Evolutionary conservation across 2,888 invertebrate genomes (phyloP), one percentile per base, ranked within the genome.

Genomic region (Tinea trinotella): DNA sequence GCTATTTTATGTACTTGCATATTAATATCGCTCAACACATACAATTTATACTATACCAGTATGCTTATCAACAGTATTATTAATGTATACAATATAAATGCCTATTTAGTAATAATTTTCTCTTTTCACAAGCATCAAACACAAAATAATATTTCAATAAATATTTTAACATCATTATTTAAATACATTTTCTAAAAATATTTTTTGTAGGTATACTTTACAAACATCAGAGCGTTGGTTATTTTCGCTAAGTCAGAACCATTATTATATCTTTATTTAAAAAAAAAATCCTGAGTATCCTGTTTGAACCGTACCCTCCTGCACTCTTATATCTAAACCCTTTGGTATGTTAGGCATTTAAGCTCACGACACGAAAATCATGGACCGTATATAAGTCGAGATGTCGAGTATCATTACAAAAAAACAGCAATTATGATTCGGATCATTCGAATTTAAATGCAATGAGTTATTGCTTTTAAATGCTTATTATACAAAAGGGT

Each of bases 111-210:
- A 24, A 13, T 36, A 53, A 10, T 72, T 76, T 79, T 84, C 85
- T 85, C 85, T 85, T 85, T 85, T 85, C 85, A 83, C 76, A 80
- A 85, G 83, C 84, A 84, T 82, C 63, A 64, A 73, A 80, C 76
- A 80, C 77, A 69, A 67, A 57, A 18, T 20, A 15, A 9, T 20
- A 40, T 15, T 6, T 40, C 40, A 40, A 40, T 35, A 3, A 10
- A 6, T 13, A 13, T 46, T 18, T 13, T 46, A 15, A 46, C 6
- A 46, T 48, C n/a, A 48, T 48, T 18, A n/a, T 18, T 48, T 48
- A 4, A 48, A 19, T 18, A 48, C 22, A 4, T 18, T 19, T 7
- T 48, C 17, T n/a, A 17, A 48, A 13, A 20, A 12, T 20, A 18
- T 48, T 15, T 40, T 5, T 40, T 40, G n/a, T 12, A 20, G 22